Evolutionary conservation across 1,140 invertebrate genomes (phyloP), one percentile per base, ranked within the genome.

Genomic region (Drosophila sucinea): DNA sequence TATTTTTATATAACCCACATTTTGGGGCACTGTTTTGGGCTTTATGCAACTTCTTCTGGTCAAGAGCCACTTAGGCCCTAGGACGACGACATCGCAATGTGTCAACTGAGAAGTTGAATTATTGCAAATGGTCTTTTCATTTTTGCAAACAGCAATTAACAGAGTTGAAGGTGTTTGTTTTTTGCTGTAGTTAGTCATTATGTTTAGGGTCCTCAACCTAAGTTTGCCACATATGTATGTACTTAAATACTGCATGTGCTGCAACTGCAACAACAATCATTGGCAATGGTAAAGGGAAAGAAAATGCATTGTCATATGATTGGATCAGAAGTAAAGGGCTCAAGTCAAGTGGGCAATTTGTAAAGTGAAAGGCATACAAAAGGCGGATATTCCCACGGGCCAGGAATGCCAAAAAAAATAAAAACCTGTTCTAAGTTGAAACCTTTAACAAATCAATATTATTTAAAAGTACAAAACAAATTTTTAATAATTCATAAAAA

Each of bases 1-100:
- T 58, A 51, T 55, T 76, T 72, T 86, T 86, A 86, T 83, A 77
- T 86, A 86, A 86, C 83, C 72, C 83, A 74, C 64, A 79, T 86
- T 70, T 72, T 79, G 44, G 44, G 44, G 44, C 44, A 27, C 44
- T 27, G 25, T 5, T 78, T 51, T 41, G 58, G 10, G 56, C 65
- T 77, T 71, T 74, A 67, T 65, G 29, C 71, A 74, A 72, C 60
- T 85, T 73, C 72, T 70, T 73, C 70, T 70, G 69, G 23, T n/a
- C 38, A 61, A 55, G 51, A 27, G 60, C 58, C 60, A 30, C 70
- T 77, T 77, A 70, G 58, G 73, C 73, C 41, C 56, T 44, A 63
- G 10, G 33, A 29, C 60, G 33, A 29, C 60, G 57, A 70, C 60
- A 55, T 68, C 57, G 60, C 38, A 32, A 27, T 44, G 56, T 78